Evolutionary conservation across 2,797 vertebrate species (phyloP), one percentile per base, ranked within the genome.

Genomic region (Urosaurus nigricauda): DNA sequence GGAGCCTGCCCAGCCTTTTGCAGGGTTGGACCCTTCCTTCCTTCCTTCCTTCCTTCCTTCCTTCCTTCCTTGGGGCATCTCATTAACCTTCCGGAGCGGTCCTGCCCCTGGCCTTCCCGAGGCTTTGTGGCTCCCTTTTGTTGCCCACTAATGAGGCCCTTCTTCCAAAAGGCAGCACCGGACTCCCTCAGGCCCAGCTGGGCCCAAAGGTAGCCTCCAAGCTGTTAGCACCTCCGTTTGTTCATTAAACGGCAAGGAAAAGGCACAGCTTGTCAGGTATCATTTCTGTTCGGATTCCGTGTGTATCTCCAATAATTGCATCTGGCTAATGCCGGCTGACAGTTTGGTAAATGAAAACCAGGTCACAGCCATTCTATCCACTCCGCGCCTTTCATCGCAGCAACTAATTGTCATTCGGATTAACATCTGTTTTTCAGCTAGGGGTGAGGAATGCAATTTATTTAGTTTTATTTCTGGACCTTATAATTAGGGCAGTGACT

Each of bases 271-370:
- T 90, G 90, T 90, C 92, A 85, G 74, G 70, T 86, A 79, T 84
- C 93, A 63, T 90, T 95, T 92, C 85, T 83, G 80, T 84, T 84
- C 83, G 91, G 92, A 89, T 93, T 70, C 79, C 26, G 32, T 84
- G 79, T 89, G 85, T 53, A 56, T 94, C 94, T 93, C 91, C 88
- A 94, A 94, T 91, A 93, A 92, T 94, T 90, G 65, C 82, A 90
- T 93, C 79, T 87, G 91, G 90, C 90, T 86, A 85, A 92, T 68
- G 88, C 91, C 68, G 74, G 84, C 94, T 93, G 91, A 89, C 89
- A 92, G 88, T 24, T 75, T 86, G 85, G 89, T 85, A 90, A 92
- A 93, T 16, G 19, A 93, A 88, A 87, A 93, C 26, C 88, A 85
- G 89, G 92, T 87, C 92, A 93, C 65, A 79, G 86, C 86, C 77